Percentiles rank a stretch among this genome's conserved stretches.
These are phyloP conservation scores for Sebastes iracundus DNA, from an alignment of 2,797 vertebrate genomes.

Conservation along the genomic window DNA sequence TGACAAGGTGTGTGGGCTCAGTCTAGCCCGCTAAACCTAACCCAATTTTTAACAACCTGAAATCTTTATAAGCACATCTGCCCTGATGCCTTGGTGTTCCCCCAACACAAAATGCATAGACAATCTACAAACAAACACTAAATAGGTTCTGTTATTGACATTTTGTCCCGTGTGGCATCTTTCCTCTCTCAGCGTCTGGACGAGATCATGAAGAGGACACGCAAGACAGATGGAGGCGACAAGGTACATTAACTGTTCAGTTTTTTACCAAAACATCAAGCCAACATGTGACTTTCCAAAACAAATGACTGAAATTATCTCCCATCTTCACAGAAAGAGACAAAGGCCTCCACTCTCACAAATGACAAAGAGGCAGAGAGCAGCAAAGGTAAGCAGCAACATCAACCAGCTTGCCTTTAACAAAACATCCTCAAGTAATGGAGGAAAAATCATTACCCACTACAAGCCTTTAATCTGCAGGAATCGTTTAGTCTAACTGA, in stretches of 20 bases:
- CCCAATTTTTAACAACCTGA: neutral
- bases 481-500: neutral
- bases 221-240: constrained; percentile 90
- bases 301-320: constrained; percentile 20
- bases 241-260: constrained; percentile 81
- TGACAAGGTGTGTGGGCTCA: constrained; percentile 3
- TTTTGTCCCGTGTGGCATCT: neutral
- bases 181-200: constrained; percentile 88
- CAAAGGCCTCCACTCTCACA: constrained; percentile 61
- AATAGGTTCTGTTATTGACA: neutral
- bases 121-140: neutral
- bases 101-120: neutral
- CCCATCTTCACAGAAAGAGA: constrained; percentile 77
- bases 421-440: neutral
- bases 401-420: neutral
- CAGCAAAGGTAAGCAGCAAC: constrained; percentile 77
- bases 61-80: neutral
- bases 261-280: neutral
- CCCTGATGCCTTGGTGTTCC: neutral
- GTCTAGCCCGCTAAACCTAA: neutral
- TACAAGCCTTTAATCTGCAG: constrained; percentile 33
- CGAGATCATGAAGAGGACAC: constrained; percentile 98
- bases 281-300: neutral
- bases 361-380: constrained; percentile 75
- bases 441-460: constrained; percentile 18